phyloP scores from a whole-genome alignment of 2,888 invertebrate genomes.

The Drosophila cognata region DNA sequence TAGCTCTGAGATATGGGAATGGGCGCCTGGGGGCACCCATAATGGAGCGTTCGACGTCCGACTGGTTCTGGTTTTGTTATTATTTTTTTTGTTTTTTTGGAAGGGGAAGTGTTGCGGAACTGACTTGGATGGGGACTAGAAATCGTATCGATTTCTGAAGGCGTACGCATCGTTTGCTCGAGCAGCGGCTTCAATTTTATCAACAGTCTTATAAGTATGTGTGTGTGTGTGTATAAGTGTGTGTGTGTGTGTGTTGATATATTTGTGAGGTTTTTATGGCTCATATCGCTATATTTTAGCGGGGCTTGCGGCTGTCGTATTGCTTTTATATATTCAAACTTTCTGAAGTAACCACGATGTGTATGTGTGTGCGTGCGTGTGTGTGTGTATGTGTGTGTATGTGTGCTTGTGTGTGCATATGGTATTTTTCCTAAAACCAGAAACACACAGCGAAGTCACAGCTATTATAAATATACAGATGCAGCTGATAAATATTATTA shows the following conservation, averaged over 20 bases:
- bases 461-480: conserved; percentile 48
- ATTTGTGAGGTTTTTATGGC: conserved; percentile 18
- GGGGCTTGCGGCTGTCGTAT: conserved; percentile 39
- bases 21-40: conserved; percentile 60
- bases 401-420: conserved; percentile 45
- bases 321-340: conserved; percentile 53
- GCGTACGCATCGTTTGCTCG: conserved; percentile 64
- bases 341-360: conserved; percentile 54
- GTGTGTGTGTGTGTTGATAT: conserved; percentile 5
- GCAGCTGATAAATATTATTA: conserved; percentile 20
- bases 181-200: conserved; percentile 62
- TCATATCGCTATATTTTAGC: conserved; percentile 40
- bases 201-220: conserved; percentile 30
- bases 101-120: background rate
- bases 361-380: conserved; percentile 1
- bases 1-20: conserved; percentile 63
- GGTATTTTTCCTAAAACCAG: conserved; percentile 37
- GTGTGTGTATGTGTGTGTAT: background rate
- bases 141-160: conserved; percentile 73
- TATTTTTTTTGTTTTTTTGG: too few species aligned
- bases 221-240: background rate
- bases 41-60: conserved; percentile 64
- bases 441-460: conserved; percentile 31
- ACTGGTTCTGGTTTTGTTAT: conserved; percentile 62
- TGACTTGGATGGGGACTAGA: conserved; percentile 57